These are phyloP conservation scores for Canis aureus DNA, from an alignment of 2,113 vertebrate species.

Conservation along the genomic window DNA sequence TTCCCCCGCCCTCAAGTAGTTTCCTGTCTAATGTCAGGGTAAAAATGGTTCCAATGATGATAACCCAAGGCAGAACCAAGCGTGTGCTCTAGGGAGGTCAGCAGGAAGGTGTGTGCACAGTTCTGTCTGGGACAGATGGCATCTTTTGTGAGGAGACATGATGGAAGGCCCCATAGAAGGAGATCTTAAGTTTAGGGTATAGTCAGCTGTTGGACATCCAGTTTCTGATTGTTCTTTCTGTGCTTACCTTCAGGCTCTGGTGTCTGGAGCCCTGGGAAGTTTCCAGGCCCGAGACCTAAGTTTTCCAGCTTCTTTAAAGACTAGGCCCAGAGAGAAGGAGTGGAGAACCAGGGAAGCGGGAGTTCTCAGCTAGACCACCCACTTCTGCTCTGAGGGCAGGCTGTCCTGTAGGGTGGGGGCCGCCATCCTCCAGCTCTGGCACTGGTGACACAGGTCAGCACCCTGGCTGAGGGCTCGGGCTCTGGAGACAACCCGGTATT, in stretches of 20 bases:
- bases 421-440: fast-evolving
- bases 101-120: neutral
- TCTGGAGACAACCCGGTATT: neutral
- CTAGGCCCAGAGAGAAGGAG: neutral
- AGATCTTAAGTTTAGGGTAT: neutral
- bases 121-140: neutral
- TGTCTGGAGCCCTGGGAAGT: neutral
- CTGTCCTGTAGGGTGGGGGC: neutral
- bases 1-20: neutral
- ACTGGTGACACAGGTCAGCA: too few species aligned
- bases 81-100: neutral
- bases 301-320: neutral
- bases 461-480: neutral
- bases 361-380: neutral
- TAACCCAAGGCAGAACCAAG: neutral
- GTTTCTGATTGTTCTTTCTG: neutral
- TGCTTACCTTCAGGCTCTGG: neutral
- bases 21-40: neutral
- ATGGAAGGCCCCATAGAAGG: neutral
- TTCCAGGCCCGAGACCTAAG: neutral
- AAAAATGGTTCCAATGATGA: neutral
- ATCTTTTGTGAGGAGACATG: neutral
- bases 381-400: too few species aligned
- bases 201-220: neutral
- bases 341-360: neutral